These are phyloP conservation scores for Apamea monoglypha DNA, from an alignment of 2,888 invertebrate genomes.

Conservation along the genomic window DNA sequence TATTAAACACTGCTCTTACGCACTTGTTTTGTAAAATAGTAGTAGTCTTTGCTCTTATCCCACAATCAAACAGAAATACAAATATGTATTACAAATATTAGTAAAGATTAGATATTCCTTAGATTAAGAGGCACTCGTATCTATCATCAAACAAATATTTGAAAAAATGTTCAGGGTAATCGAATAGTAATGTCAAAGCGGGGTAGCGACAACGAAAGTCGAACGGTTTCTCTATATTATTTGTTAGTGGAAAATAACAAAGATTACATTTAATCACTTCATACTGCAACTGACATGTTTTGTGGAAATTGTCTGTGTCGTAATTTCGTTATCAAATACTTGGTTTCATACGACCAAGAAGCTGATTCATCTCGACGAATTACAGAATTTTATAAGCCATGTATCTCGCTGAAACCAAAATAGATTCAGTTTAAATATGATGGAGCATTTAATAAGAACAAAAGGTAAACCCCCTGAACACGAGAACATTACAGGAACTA, in stretches of 20 bases:
- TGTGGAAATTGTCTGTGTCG: constrained; percentile 37
- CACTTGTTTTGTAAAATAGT: background rate
- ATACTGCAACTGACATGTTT: constrained; percentile 32
- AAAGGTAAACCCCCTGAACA: background rate
- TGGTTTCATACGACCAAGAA: constrained; percentile 23
- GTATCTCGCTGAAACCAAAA: background rate
- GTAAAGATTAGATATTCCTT: constrained; percentile 18
- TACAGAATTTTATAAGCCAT: background rate
- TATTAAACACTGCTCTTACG: background rate
- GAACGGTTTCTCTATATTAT: constrained; percentile 23
- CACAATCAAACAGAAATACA: constrained; percentile 32
- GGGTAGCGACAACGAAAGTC: constrained; percentile 26
- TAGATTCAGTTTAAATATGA: background rate
- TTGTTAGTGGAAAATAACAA: constrained; percentile 59
- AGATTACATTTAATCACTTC: constrained; percentile 50
- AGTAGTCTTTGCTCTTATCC: constrained; percentile 2
- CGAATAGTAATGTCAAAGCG: constrained; percentile 8
- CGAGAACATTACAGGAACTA: background rate
- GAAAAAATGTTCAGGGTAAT: constrained; percentile 1
- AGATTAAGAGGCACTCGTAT: constrained; percentile 32
- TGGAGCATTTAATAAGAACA: no score
- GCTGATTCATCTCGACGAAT: constrained; percentile 44
- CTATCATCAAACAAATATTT: constrained; percentile 18
- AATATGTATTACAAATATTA: constrained; percentile 51
- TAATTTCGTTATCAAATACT: constrained; percentile 44